Base-by-base conservation (phyloP, 92 coral and sea anemone species). In the Galaxea fascicularis region DNA sequence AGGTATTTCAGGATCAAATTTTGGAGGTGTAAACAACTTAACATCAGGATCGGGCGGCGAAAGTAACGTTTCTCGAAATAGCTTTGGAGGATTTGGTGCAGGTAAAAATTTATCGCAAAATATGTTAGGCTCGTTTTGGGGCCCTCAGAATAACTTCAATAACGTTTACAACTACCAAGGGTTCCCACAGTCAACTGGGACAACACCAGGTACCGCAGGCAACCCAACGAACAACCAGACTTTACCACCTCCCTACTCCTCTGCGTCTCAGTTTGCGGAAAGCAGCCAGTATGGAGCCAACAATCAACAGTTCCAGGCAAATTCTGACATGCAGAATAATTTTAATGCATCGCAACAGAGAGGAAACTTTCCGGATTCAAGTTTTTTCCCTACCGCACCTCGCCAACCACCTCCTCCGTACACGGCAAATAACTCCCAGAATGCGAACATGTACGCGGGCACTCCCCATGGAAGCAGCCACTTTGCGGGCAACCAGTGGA, bases 371-470 rank as follows among this genome's bases (percentile, higher is more conserved):
- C 47, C 66, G 41, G 74, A 69, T 56, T 18, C 77, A 18, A 51
- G 53, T 29, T 83, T 28, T 64, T 60, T 73, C 35, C 71, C 86
- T 10, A 45, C 71, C 18, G 18, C 78, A 11, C 78, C 78, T 25
- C 87, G 51, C 44, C 87, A 74, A 28, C 87, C 87, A 9, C 87
- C 80, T 15, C 87, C 87, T 26, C 80, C 73, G 3, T 83, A 83
- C 72, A 10, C 87, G 56, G 79, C 87, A 29, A 65, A 49, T 21
- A 83, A 57, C 17, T 58, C 86, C 13, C 44, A 54, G 1, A 57
- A 56, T 71, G 78, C 78, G 20, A 71, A 82, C 71, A 59, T 71
- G 53, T 71, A 57, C 86, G 17, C 70, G 58, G 71, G 58, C 70
- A 21, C n/a, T 56, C 21, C 71, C 4, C 60, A 25, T 18, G 86